A percentile compares a stretch with the other conserved stretches of the same genome.
phyloP scores from a whole-genome alignment of 2,113 vertebrate species.

The Channa maculata region DNA sequence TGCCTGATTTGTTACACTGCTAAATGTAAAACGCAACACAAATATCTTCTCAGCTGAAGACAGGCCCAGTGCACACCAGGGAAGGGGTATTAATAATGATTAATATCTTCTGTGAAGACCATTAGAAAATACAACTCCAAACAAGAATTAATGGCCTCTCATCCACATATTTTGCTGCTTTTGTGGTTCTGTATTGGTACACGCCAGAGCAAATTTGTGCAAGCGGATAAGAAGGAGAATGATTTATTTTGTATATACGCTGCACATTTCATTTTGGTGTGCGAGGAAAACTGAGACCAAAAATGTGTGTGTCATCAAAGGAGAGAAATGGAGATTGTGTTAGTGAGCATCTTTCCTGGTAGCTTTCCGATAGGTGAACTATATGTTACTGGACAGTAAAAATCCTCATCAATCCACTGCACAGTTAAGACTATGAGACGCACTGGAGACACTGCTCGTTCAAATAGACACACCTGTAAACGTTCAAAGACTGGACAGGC shows the following conservation, averaged over 20 bases:
- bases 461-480: no score
- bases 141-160: conserved; percentile 33
- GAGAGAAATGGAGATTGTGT: no score
- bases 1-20: conserved; percentile 18
- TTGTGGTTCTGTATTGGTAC: conserved; percentile 12
- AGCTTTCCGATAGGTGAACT: no score
- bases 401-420: no score
- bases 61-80: neutral
- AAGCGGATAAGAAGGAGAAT: neutral
- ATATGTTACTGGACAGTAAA: no score
- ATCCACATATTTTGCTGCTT: conserved; percentile 14
- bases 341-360: no score
- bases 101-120: conserved; percentile 14
- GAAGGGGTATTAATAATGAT: conserved; percentile 40
- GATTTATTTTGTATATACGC: conserved; percentile 3
- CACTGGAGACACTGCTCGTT: no score
- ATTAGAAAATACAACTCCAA: conserved; percentile 21
- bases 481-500: no score
- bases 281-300: neutral
- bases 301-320: no score
- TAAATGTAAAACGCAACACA: conserved; percentile 24
- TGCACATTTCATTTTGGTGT: neutral
- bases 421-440: no score
- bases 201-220: conserved; percentile 8
- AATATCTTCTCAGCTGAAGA: conserved; percentile 23